Base-by-base conservation (phyloP, 1,140 invertebrate species). In the Armadillidium nasatum region DNA sequence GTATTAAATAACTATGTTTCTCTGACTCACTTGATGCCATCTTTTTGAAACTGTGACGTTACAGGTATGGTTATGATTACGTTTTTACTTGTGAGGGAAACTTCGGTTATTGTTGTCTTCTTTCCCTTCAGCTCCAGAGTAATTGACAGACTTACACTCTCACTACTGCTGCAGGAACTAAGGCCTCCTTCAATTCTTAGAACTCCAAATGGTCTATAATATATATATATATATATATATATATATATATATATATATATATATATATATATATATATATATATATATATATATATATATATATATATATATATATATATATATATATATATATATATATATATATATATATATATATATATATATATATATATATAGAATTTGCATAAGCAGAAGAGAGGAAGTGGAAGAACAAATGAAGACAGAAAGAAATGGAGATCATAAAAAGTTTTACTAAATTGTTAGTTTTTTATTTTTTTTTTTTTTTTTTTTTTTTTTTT, bases 191-290 rank as follows among this genome's bases (percentile, higher is more conserved):
- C 11, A 4, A 60, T 60, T 60, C 19, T 60, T 19, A 60, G 11
- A 60, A 60, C 50, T 3, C 50, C 50, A 60, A 60, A 60, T 15
- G 50, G 23, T 13, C 22, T 23, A 43, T 6, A 6, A 33, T 33
- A 33, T 33, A 33, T 33, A 67, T 15, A 67, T 15, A 67, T 15
- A 67, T 15, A 67, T 15, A 67, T 15, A 67, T 9, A 67, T 15
- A 67, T 15, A 67, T 15, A 67, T 67, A 67, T 67, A 67, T 67
- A 67, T 67, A 67, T 67, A 67, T 67, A 67, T 67, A 67, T 67
- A 67, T 67, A 67, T 67, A 67, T 67, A 67, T 67, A 67, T 67
- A 67, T 67, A 67, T 67, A 67, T 67, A 67, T 67, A 67, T 67
- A 67, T 67, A 67, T 67, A 67, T 67, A 67, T 67, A 67, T 67